Evolutionary conservation across 2,888 invertebrate genomes (phyloP).

Genomic region (Synanthedon formicaeformis): DNA sequence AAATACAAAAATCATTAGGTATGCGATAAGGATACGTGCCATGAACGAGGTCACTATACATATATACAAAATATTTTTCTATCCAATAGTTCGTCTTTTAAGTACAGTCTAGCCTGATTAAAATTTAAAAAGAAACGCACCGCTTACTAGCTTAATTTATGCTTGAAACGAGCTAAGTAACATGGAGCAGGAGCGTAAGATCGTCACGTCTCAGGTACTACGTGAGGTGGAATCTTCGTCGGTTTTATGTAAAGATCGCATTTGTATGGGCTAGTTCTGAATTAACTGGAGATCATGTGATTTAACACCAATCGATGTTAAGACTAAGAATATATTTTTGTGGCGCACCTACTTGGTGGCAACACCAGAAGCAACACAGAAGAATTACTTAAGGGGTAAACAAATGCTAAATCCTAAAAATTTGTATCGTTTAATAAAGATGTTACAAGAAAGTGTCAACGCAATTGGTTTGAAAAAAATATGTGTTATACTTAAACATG

Average conservation of each 20-base stretch:
- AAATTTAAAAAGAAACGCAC: conserved; percentile 6
- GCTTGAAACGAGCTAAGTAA: conserved; percentile 11
- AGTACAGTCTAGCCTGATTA: neutral
- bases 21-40: too few species aligned
- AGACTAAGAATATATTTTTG: conserved; percentile 2
- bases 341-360: neutral
- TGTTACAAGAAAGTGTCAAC: too few species aligned
- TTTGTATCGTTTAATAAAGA: too few species aligned
- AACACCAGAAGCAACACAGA: too few species aligned
- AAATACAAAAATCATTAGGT: too few species aligned
- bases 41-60: too few species aligned
- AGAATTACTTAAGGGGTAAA: too few species aligned
- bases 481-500: too few species aligned
- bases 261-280: conserved; percentile 12
- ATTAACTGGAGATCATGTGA: conserved; percentile 1
- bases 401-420: too few species aligned
- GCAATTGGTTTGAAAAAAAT: too few species aligned
- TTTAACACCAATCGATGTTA: conserved; percentile 5
- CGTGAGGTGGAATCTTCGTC: conserved; percentile 31
- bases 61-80: too few species aligned
- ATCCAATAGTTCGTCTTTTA: too few species aligned
- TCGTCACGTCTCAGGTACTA: conserved; percentile 35
- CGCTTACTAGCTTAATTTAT: conserved; percentile 1
- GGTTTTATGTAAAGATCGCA: conserved; percentile 33
- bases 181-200: conserved; percentile 22